Evolutionary conservation across 2,888 invertebrate species (phyloP).

Genomic region (Watsonalla cultraria): DNA sequence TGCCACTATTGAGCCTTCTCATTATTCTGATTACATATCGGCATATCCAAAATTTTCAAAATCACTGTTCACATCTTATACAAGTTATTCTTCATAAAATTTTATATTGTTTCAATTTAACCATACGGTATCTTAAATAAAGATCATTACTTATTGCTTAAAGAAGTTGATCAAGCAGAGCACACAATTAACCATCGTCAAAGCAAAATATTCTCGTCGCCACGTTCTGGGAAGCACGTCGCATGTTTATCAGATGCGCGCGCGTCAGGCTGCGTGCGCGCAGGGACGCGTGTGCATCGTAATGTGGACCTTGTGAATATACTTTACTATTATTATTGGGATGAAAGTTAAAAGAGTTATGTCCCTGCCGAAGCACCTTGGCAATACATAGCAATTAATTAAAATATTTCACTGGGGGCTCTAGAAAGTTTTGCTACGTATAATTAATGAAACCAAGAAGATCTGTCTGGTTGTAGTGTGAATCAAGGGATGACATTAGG

Average conservation of each 20-base stretch:
- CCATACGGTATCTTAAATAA: too few relatives aligned
- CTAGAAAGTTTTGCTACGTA: not conserved
- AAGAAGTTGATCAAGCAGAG: constrained; percentile 22
- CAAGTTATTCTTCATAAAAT: too few relatives aligned
- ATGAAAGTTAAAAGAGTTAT: too few relatives aligned
- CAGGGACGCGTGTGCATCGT: constrained; percentile 32
- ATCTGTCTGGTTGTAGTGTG: not conserved
- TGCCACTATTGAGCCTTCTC: too few relatives aligned
- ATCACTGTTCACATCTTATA: too few relatives aligned
- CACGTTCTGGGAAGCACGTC: constrained; percentile 36
- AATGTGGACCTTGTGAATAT: constrained; percentile 9
- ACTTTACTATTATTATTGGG: not conserved
- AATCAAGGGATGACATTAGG: too few relatives aligned
- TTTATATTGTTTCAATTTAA: too few relatives aligned
- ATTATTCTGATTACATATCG: too few relatives aligned
- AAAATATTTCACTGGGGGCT: too few relatives aligned
- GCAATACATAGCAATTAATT: not conserved
- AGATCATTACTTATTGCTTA: not conserved
- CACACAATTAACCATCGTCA: constrained; percentile 16
- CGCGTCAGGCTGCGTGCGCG: constrained; percentile 47
- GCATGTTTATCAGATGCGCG: constrained; percentile 50
- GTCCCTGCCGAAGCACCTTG: too few relatives aligned
- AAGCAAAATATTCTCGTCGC: constrained; percentile 30
- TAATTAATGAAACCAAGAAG: not conserved
- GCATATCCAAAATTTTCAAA: too few relatives aligned